A percentile compares a stretch with the other conserved stretches of the same genome.
phyloP scores from a whole-genome alignment of 2,797 vertebrate species.

The Otus scops region DNA sequence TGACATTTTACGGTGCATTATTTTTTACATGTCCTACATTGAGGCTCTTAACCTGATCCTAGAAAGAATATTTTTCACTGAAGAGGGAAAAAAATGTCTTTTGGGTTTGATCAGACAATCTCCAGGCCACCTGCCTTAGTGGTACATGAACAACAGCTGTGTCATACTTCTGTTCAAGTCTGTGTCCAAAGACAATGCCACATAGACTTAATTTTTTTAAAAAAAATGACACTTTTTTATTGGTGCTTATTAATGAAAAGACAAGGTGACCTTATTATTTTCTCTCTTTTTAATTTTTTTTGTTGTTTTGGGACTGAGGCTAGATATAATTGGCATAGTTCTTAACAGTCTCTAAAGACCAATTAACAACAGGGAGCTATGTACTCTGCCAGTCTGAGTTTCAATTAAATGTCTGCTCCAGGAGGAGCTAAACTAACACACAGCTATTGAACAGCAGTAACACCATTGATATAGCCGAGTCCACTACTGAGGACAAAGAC shows the following conservation, averaged over 20 bases:
- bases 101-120: background rate
- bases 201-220: background rate
- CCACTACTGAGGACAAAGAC: conserved; percentile 15
- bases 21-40: background rate
- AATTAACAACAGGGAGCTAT: conserved; percentile 62
- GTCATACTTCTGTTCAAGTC: background rate
- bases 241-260: background rate
- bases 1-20: background rate
- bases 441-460: background rate
- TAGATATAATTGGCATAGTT: conserved; percentile 54
- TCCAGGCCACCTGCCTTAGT: background rate
- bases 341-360: conserved; percentile 59
- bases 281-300: background rate
- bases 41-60: background rate
- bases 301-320: conserved; percentile 21
- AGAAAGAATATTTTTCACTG: background rate
- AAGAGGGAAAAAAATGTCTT: background rate
- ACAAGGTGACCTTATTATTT: conserved; percentile 58
- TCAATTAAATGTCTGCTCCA: conserved; percentile 67
- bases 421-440: conserved; percentile 19
- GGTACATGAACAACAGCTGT: background rate
- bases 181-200: background rate
- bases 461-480: conserved; percentile 4
- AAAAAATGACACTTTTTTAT: background rate
- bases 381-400: conserved; percentile 15